phyloP scores from a whole-genome alignment of 2,113 vertebrate species.

The Mustelus asterias region DNA sequence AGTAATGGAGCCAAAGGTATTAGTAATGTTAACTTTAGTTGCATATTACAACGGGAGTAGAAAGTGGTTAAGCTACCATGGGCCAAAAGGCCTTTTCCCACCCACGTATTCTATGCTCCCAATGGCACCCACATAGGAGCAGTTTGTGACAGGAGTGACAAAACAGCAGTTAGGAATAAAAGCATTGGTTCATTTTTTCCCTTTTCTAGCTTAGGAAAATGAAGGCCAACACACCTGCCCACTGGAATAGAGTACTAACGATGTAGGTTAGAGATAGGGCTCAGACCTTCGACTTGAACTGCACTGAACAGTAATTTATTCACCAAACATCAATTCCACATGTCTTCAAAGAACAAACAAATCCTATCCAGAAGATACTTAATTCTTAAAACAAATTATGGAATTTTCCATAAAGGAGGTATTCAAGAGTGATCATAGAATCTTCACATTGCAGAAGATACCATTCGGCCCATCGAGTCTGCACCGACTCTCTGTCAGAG shows the following conservation, averaged over 20 bases:
- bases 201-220: neutral
- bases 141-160: neutral
- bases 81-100: neutral
- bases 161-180: neutral
- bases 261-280: neutral
- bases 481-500: no score
- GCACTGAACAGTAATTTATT: neutral
- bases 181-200: neutral
- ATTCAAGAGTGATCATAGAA: no score
- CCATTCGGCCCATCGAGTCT: no score
- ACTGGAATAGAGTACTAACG: neutral
- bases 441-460: no score
- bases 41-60: neutral
- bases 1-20: neutral
- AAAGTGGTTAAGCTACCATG: neutral
- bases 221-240: neutral
- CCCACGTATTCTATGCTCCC: neutral
- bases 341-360: neutral
- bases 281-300: neutral
- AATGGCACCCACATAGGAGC: neutral
- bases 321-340: neutral
- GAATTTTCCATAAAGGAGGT: neutral
- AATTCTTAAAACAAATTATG: neutral
- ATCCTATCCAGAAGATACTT: neutral
- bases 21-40: neutral